phyloP scores from a whole-genome alignment of 2,113 vertebrate species.

The Triplophysa siluroides region DNA sequence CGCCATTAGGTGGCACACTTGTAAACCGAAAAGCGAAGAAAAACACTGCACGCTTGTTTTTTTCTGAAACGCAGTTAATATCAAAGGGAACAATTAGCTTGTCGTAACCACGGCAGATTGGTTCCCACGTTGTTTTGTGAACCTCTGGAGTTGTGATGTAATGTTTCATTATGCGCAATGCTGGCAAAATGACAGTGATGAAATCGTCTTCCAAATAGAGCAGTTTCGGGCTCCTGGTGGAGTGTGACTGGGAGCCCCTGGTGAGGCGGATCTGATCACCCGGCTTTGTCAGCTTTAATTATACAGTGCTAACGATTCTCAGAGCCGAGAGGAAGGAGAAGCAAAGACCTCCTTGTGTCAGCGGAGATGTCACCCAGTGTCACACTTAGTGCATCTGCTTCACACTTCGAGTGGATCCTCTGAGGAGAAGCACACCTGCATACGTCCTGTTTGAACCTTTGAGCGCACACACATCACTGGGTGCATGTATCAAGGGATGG shows the following conservation, averaged over 20 bases:
- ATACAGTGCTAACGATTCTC: slow-evolving; percentile 51
- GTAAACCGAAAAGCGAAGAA: slow-evolving; percentile 22
- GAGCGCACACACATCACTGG: not conserved
- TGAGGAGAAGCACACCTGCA: slow-evolving; percentile 18
- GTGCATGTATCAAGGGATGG: not conserved
- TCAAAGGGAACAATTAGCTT: slow-evolving; percentile 25
- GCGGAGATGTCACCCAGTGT: slow-evolving; percentile 48
- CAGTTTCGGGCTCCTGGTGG: slow-evolving; percentile 13
- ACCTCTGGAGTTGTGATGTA: slow-evolving; percentile 6
- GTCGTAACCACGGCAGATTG: slow-evolving; percentile 1
- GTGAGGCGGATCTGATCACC: slow-evolving; percentile 38
- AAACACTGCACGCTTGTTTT: not conserved
- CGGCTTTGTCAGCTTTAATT: slow-evolving; percentile 54
- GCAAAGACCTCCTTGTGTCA: slow-evolving; percentile 24
- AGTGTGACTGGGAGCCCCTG: slow-evolving; percentile 25
- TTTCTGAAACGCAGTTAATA: not conserved
- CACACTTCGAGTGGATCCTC: slow-evolving; percentile 21
- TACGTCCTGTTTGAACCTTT: not conserved
- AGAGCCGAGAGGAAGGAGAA: slow-evolving; percentile 39
- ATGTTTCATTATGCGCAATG: slow-evolving; percentile 11
- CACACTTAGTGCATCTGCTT: slow-evolving; percentile 29
- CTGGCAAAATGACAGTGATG: slow-evolving; percentile 16
- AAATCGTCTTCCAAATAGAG: slow-evolving; percentile 3
- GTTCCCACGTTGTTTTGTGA: slow-evolving; percentile 16
- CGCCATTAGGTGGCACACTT: slow-evolving; percentile 51